Evolutionary conservation across 2,888 invertebrate species (phyloP), one percentile per base, ranked within the genome.

Genomic region (Marronus borbonicus): DNA sequence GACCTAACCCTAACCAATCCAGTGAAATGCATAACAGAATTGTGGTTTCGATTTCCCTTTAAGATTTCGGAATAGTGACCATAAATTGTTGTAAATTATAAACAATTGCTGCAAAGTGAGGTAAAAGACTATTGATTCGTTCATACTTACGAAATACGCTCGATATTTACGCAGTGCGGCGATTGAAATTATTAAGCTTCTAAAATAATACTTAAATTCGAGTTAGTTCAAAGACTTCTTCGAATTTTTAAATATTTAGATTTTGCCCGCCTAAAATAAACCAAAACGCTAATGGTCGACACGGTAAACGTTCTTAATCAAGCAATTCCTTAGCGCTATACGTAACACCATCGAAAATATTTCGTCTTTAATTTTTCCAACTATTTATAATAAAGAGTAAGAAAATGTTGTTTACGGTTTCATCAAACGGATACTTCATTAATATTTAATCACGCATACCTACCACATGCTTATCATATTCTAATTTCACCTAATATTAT

Each of bases 221-320:
- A 72, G 36, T 72, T 58, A 72, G 58, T 72, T 58, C 72, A 72
- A 58, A 72, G 58, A 72, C 72, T 58, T 28, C 72, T 17, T n/a
- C 28, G 39, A 2, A 36, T 10, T 36, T 55, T 72, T 72, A 72
- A 72, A 72, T 72, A 72, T 72, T 72, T 72, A 60, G 58, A 39
- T 58, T 72, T 17, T 31, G 55, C n/a, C 24, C n/a, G 39, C n/a
- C 17, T 72, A 72, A 72, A 72, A 72, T 72, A 72, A 72, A 72
- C 72, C 8, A 39, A 72, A 17, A 17, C 55, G 36, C 24, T 20
- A 7, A 58, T 72, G 60, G 20, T 39, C 44, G 39, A 72, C 36
- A 60, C 58, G 55, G 39, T 58, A 66, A 44, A 44, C 20, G 20
- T 66, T 49, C 17, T 66, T 44, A 62, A 17, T 66, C 66, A 44